Conservation (phyloP, 2,797 vertebrate genomes). For the Tangara arthus region DNA sequence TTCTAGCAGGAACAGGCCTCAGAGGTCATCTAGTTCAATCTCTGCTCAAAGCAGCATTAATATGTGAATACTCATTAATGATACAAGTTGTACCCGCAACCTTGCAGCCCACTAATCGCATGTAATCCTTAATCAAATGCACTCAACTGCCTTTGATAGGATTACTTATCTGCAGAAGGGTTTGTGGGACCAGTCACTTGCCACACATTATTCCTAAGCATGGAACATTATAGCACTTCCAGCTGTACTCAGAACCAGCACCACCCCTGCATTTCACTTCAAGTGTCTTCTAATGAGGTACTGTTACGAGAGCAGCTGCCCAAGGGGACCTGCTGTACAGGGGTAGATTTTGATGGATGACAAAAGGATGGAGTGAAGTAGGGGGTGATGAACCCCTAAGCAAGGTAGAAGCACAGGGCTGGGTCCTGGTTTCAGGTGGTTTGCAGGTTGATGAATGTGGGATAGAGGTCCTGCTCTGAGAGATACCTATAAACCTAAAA, state of each 20-base stretch:
- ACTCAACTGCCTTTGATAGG: constrained; percentile 40
- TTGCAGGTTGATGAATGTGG: not conserved
- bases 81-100: not conserved
- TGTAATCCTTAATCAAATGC: constrained; percentile 43
- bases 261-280: not conserved
- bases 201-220: not conserved
- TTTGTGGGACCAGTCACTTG: not conserved
- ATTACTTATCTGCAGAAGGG: constrained; percentile 28
- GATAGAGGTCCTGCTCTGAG: not conserved
- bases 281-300: not conserved
- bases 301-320: not conserved
- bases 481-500: not conserved
- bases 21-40: not conserved
- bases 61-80: not conserved
- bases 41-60: not conserved
- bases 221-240: not conserved
- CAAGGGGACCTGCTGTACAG: not conserved
- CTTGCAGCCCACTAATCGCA: not conserved
- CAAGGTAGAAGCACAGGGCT: not conserved
- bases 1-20: not conserved
- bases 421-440: not conserved
- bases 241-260: not conserved
- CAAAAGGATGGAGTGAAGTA: not conserved
- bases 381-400: not conserved
- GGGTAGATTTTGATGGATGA: not conserved